phyloP scores from a whole-genome alignment of 2,888 invertebrate genomes.

The Eilema sororculum region DNA sequence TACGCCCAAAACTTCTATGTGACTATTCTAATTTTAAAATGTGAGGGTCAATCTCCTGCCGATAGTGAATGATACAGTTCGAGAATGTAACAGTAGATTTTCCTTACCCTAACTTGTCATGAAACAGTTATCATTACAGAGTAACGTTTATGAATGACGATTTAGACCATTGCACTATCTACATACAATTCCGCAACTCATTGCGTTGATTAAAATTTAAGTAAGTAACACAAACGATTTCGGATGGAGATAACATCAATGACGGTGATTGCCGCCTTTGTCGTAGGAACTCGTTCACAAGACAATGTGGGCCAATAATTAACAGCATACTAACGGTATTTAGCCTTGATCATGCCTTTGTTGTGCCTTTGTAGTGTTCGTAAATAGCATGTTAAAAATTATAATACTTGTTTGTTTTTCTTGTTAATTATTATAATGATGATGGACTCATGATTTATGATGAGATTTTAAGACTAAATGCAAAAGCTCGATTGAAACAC shows the following conservation, averaged over 20 bases:
- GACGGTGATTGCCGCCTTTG: constrained; percentile 36
- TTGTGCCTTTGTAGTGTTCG: not conserved
- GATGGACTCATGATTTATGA: not conserved
- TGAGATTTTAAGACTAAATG: not conserved
- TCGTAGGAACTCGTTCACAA: constrained; percentile 30
- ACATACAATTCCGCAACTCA: constrained; percentile 33
- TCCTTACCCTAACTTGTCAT: not conserved
- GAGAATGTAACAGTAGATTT: not conserved
- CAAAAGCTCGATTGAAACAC: not conserved
- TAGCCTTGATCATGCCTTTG: constrained; percentile 20
- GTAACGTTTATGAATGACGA: constrained; percentile 9
- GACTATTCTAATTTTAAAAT: no score
- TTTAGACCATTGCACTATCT: not conserved
- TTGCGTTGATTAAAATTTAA: constrained; percentile 42
- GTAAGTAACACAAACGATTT: constrained; percentile 34
- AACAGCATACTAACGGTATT: constrained; percentile 22
- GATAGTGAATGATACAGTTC: no score
- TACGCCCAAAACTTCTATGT: no score
- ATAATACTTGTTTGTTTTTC: not conserved
- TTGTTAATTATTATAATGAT: not conserved
- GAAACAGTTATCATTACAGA: not conserved
- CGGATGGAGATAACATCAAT: constrained; percentile 38
- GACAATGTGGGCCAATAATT: constrained; percentile 43
- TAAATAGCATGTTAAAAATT: not conserved
- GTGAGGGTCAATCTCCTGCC: not conserved